Base-by-base conservation (phyloP, 2,888 invertebrate species). In the Synergus japonicus region DNA sequence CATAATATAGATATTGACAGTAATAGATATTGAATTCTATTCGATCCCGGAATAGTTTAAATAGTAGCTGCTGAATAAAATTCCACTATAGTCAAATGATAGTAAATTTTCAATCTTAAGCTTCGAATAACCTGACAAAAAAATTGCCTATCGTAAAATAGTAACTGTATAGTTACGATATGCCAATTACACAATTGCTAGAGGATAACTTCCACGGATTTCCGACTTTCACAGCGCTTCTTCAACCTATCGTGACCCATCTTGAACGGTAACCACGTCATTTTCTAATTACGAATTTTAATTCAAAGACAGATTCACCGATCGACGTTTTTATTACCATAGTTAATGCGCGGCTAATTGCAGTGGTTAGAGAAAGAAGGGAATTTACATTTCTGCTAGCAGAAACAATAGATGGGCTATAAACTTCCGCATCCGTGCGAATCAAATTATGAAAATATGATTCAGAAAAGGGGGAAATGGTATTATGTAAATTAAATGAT, bases 261-360 rank as follows among this genome's bases (percentile, higher is more conserved):
- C 78, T 78, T 82, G 79, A 65, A 76, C 81, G 80, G 65, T 67
- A 77, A 66, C 60, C 67, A 73, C 76, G 65, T 44, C 66, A 44
- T 76, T 58, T 66, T 76, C 54, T 76, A 67, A 67, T 67, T 67
- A 46, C 46, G 13, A 46, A 67, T 67, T 67, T 67, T 13, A 67
- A 67, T 67, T 67, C 67, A 67, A 15, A 67, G 7, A 46, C 44
- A 18, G 46, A 67, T 44, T 66, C 67, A 29, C 65, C 54, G 58
- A 54, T 83, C 65, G 77, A 76, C 79, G n/a, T 65, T 80, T 85
- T 81, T 82, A 82, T 84, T 85, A 84, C 49, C 79, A 58, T 22
- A 77, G 76, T 83, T 81, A 83, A 82, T 81, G 79, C 77, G 13
- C 64, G 46, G 77, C 85, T 85, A 85, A 87, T 88, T 83, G 76